A percentile compares a stretch with the other conserved stretches of the same genome.
phyloP scores from a whole-genome alignment of 2,113 vertebrate genomes.

The Jacana jacana region DNA sequence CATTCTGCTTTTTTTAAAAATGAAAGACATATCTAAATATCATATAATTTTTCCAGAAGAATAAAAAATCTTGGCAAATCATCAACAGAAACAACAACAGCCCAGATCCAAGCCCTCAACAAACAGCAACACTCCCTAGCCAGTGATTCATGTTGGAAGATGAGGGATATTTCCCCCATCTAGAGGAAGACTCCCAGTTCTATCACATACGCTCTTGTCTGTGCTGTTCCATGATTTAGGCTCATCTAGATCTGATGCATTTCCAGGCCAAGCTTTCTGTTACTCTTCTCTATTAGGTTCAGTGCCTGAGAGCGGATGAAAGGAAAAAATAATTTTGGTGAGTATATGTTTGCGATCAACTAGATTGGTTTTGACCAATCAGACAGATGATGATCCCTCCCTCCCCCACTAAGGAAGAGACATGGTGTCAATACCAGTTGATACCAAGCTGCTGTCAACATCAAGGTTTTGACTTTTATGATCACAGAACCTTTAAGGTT shows the following conservation, averaged over 20 bases:
- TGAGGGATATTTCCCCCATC: fast-evolving
- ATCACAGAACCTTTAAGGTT: not conserved
- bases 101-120: not conserved
- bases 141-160: not conserved
- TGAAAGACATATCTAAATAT: not conserved
- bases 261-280: not conserved
- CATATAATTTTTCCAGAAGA: not conserved
- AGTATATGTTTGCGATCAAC: not conserved
- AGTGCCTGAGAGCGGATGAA: not conserved
- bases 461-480: not conserved
- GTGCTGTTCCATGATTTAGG: not conserved
- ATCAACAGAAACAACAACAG: not conserved
- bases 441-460: not conserved
- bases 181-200: not conserved
- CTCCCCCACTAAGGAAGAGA: too few species aligned
- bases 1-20: not conserved
- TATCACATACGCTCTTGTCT: not conserved
- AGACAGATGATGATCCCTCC: too few species aligned
- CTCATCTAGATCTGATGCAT: not conserved
- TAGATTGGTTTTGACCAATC: too few species aligned
- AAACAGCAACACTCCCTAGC: not conserved
- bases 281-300: not conserved
- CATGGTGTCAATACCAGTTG: too few species aligned
- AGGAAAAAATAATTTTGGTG: not conserved
- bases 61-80: not conserved